These are phyloP conservation scores for Lophotriccus pileatus DNA, from an alignment of 2,797 vertebrate species.

Conservation along the genomic window DNA sequence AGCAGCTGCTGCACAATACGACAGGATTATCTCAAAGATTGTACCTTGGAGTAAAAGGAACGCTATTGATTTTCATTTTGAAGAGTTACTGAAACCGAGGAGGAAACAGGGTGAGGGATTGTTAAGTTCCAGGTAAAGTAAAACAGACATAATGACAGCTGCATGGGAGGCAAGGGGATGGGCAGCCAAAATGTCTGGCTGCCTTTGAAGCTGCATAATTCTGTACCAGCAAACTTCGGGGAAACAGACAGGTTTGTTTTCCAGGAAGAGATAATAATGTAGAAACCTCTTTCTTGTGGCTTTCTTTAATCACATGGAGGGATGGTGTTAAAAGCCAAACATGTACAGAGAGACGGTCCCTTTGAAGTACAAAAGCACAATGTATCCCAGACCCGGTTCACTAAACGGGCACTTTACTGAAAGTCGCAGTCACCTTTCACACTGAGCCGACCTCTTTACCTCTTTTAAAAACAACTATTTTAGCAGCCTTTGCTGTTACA, in stretches of 20 bases:
- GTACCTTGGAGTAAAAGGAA: not conserved
- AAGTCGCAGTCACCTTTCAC: not conserved
- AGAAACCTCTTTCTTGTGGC: conserved; percentile 82
- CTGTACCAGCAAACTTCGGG: conserved; percentile 77
- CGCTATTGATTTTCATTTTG: conserved; percentile 25
- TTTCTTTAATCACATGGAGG: conserved; percentile 75
- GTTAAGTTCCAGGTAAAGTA: conserved; percentile 69
- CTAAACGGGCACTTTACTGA: not conserved
- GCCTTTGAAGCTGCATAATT: conserved; percentile 56
- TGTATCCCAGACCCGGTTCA: not conserved
- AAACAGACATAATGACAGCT: conserved; percentile 58
- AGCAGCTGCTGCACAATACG: not conserved
- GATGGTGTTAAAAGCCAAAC: conserved; percentile 55
- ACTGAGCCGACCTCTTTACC: not conserved
- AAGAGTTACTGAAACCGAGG: conserved; percentile 43
- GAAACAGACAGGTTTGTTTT: conserved; percentile 80
- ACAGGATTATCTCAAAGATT: not conserved
- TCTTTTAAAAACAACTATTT: not conserved
- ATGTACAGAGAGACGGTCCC: not conserved
- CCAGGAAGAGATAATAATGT: conserved; percentile 82
- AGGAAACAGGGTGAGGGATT: not conserved
- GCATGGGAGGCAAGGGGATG: conserved; percentile 35
- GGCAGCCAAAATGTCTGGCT: conserved; percentile 58
- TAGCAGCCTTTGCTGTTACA: not conserved
- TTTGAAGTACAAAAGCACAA: conserved; percentile 54